Evolutionary conservation across 2,888 invertebrate genomes (phyloP), one percentile per base, ranked within the genome.

Genomic region (Leucania comma): DNA sequence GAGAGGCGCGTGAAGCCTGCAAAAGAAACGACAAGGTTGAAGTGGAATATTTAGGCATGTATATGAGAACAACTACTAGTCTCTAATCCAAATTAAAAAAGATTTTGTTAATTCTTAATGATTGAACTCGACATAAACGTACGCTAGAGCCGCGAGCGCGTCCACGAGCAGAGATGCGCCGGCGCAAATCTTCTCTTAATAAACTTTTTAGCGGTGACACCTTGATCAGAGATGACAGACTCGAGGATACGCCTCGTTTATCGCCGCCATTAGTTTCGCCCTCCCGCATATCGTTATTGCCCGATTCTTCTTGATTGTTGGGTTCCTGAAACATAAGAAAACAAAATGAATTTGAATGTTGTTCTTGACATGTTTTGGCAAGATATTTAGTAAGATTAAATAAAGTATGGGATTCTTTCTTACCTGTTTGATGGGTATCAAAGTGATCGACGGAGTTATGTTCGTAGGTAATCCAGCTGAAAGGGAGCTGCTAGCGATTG

Each of bases 361-460:
- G 32, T 22, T 9, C 12, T 56, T 56, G 35, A 35, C 14, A 14
- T 20, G 2, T 20, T 9, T 14, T 35, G 57, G 35, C 22, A 3
- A 14, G 29, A 29, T 29, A 54, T 54, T 53, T 26, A 6, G 17
- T 3, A 53, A 53, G 17, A 48, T 6, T 20, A 46, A 46, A 17
- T 42, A 42, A 14, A 53, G 1, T 53, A 53, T 26, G n/a, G 32
- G 12, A 56, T 4, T n/a, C 8, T 14, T 29, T 12, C 66, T 89
- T 89, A 97, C 97, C 96, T 98, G 98, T 93, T 98, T 98, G 83
- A 98, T 98, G 72, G 98, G 98, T 95, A 98, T 98, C 67, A 98
- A 95, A 53, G 98, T 98, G 87, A 98, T 98, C 80, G 98, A 98
- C 29, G 98, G 98, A 86, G 98, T 98, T 89, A 98, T 98, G 85